Evolutionary conservation across 2,797 vertebrate species (phyloP).

Genomic region (Bradypodion pumilum): DNA sequence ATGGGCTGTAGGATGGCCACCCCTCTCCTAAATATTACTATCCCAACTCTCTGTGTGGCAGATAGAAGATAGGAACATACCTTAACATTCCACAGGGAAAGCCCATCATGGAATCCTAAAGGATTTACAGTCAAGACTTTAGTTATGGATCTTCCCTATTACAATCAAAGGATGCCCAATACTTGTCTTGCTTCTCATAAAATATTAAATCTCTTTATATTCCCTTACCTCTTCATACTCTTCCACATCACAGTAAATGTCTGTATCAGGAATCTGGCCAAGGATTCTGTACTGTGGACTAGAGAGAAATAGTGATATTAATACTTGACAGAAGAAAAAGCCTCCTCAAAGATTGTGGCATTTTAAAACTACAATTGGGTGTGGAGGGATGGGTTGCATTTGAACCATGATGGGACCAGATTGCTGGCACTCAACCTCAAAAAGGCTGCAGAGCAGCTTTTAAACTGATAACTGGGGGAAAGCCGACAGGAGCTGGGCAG

Average conservation of each 20-base stretch:
- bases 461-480: too few relatives aligned
- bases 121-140: background rate
- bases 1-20: too few relatives aligned
- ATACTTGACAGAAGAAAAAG: background rate
- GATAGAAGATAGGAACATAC: background rate
- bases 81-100: background rate
- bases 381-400: too few relatives aligned
- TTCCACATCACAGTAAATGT: conserved; percentile 88
- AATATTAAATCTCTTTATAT: background rate
- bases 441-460: too few relatives aligned
- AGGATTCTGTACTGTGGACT: conserved; percentile 89
- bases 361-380: too few relatives aligned
- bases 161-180: background rate
- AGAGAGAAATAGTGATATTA: conserved; percentile 49
- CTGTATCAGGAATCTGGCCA: conserved; percentile 86
- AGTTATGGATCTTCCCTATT: too few relatives aligned
- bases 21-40: background rate
- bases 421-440: too few relatives aligned
- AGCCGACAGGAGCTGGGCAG: too few relatives aligned
- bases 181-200: background rate
- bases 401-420: too few relatives aligned
- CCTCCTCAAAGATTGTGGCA: too few relatives aligned
- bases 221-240: conserved; percentile 89
- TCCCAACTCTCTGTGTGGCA: background rate
- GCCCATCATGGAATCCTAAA: background rate